These are phyloP conservation scores for Regulus satrapa DNA, from an alignment of 2,113 vertebrate species.

Conservation along the genomic window DNA sequence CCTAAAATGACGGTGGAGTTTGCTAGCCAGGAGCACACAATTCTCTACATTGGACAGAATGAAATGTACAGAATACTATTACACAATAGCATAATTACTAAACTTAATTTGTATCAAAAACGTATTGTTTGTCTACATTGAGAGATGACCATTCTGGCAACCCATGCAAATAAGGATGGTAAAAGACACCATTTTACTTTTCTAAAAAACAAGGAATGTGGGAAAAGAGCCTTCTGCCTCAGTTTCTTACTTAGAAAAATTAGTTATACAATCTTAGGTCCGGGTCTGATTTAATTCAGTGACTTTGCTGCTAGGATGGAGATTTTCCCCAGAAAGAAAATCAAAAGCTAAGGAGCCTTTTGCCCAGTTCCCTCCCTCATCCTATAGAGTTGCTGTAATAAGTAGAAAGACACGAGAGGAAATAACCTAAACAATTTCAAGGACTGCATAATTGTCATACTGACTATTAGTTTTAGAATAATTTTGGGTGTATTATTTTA, in stretches of 20 bases:
- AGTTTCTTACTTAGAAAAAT: background rate
- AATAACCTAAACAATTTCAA: background rate
- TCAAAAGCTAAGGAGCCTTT: background rate
- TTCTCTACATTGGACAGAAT: background rate
- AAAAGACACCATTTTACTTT: background rate
- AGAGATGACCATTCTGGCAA: background rate
- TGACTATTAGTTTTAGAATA: background rate
- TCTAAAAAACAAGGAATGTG: background rate
- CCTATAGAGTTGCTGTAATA: background rate
- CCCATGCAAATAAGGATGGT: background rate
- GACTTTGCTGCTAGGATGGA: background rate
- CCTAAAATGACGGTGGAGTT: accelerated
- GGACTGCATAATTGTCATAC: background rate
- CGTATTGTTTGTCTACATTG: background rate
- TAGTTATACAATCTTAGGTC: background rate
- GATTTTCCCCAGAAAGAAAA: background rate
- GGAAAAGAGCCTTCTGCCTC: background rate
- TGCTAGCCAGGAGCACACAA: background rate
- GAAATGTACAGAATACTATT: background rate
- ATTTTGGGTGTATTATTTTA: background rate
- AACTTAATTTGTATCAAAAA: background rate
- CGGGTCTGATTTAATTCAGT: background rate
- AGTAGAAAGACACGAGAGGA: background rate
- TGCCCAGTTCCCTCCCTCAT: background rate
- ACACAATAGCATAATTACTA: background rate